These are phyloP conservation scores for Ophiodon elongatus DNA, from an alignment of 2,113 vertebrate genomes.

Conservation along the genomic window DNA sequence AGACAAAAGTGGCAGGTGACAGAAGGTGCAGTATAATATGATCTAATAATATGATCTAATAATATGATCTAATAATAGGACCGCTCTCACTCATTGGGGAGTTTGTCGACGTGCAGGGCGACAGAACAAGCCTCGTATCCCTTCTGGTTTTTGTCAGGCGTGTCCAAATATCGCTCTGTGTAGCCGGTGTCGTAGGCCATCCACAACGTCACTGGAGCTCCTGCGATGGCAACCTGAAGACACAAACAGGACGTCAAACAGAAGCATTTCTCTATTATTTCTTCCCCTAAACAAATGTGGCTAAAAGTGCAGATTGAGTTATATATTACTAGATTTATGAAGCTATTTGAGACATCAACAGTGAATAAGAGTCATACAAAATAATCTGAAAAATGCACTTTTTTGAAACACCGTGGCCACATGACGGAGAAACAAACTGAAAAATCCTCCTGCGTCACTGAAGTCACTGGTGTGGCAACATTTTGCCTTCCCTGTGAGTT, in stretches of 20 bases:
- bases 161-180: constrained; percentile 95
- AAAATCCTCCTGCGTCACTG: no score
- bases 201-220: constrained; percentile 95
- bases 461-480: no score
- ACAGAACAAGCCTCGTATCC: constrained; percentile 95
- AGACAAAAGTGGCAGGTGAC: background rate
- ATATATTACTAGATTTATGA: background rate
- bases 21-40: background rate
- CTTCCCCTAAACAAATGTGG: background rate
- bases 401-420: background rate
- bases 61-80: no score
- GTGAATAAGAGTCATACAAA: background rate
- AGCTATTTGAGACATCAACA: background rate
- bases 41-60: background rate
- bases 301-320: background rate
- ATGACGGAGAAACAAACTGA: background rate
- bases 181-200: constrained; percentile 97
- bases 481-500: background rate
- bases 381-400: background rate
- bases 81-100: constrained; percentile 92
- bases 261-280: background rate
- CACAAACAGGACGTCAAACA: background rate
- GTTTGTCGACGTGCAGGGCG: constrained; percentile 94
- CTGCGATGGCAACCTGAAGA: constrained; percentile 92
- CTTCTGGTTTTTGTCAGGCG: constrained; percentile 93